Evolutionary conservation across 2,797 vertebrate species (phyloP).

Genomic region (Eulemur albifrons): DNA sequence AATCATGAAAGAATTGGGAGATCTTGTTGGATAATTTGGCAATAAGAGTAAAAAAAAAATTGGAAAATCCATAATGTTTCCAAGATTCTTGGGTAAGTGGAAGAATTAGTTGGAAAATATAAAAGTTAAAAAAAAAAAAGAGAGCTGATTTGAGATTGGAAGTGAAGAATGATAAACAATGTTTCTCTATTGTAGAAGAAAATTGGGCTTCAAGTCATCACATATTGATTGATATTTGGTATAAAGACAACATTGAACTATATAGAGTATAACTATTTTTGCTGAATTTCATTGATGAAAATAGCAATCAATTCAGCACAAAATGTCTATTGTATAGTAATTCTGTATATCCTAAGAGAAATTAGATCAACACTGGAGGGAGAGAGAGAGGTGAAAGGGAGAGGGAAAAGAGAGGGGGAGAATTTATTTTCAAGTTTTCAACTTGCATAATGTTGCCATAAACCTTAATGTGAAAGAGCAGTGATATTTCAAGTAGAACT

Average conservation of each 20-base stretch:
- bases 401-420: background rate
- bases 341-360: background rate
- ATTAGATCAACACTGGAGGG: background rate
- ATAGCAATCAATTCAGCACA: background rate
- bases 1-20: background rate
- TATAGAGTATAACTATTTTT: background rate
- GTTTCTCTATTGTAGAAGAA: background rate
- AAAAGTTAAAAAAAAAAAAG: background rate
- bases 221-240: background rate
- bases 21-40: background rate
- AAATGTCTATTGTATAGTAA: background rate
- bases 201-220: background rate
- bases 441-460: conserved; percentile 41
- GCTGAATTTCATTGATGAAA: background rate
- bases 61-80: background rate
- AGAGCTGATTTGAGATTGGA: background rate
- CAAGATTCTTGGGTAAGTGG: background rate
- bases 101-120: background rate
- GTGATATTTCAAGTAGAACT: conserved; percentile 52
- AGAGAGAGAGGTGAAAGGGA: fast-evolving
- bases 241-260: background rate
- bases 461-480: conserved; percentile 28
- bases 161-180: background rate
- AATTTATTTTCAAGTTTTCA: conserved; percentile 48
- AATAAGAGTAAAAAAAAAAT: background rate